These are phyloP conservation scores for Plestiodon gilberti DNA, from an alignment of 2,113 vertebrate genomes.

Conservation along the genomic window DNA sequence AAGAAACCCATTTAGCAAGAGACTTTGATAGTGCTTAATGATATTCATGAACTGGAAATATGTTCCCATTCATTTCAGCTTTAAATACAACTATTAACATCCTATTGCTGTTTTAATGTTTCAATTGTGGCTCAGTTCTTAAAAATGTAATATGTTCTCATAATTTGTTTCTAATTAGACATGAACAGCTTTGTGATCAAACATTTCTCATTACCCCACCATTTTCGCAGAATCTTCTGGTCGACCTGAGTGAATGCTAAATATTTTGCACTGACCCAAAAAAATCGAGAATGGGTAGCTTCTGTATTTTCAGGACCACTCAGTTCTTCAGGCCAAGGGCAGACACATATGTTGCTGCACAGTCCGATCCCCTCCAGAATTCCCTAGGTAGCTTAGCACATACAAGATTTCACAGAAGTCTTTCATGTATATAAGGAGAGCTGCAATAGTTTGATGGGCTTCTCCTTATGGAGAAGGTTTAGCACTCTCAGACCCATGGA, in stretches of 20 bases:
- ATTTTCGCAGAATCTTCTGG: background rate
- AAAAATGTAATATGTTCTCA: background rate
- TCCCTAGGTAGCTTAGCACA: background rate
- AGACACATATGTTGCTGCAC: background rate
- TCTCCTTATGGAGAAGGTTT: no score
- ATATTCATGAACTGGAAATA: background rate
- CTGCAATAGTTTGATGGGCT: no score
- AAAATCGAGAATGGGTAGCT: background rate
- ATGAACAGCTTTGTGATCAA: background rate
- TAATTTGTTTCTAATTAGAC: background rate
- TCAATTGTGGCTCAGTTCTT: background rate
- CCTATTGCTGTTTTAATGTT: background rate
- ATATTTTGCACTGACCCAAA: background rate
- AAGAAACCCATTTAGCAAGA: background rate
- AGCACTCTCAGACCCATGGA: background rate
- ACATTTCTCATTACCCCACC: background rate
- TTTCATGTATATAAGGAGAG: background rate
- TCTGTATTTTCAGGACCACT: background rate
- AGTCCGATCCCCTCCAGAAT: background rate
- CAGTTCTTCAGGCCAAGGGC: background rate
- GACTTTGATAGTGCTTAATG: background rate
- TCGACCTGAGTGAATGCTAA: background rate
- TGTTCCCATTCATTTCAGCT: background rate
- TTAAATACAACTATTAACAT: background rate
- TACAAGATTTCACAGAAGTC: background rate